phyloP scores from a whole-genome alignment of 2,888 invertebrate species.

The Acronicta alni region DNA sequence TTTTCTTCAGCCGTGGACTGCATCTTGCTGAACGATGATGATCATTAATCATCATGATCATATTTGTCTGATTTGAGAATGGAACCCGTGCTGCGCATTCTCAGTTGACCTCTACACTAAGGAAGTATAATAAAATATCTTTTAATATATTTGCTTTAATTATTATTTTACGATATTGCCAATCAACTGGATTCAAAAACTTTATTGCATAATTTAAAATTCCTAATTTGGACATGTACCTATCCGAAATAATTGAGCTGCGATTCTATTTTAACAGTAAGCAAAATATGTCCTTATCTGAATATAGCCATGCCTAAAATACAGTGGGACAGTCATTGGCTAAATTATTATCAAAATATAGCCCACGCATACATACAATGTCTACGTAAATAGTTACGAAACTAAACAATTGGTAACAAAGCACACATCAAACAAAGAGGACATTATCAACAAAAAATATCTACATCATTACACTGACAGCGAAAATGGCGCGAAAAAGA shows the following conservation, averaged over 20 bases:
- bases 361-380: background rate
- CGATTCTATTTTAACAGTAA: too few relatives aligned
- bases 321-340: background rate
- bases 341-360: background rate
- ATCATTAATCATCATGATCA: too few relatives aligned
- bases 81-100: too few relatives aligned
- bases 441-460: constrained; percentile 78
- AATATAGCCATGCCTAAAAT: too few relatives aligned
- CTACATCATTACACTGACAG: constrained; percentile 73
- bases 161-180: background rate
- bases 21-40: too few relatives aligned
- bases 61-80: too few relatives aligned
- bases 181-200: background rate
- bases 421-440: constrained; percentile 61
- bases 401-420: constrained; percentile 50
- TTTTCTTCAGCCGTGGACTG: too few relatives aligned
- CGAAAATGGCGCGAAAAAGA: constrained; percentile 81
- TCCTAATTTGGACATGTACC: background rate
- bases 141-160: background rate
- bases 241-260: background rate
- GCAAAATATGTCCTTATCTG: too few relatives aligned
- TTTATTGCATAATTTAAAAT: background rate
- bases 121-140: too few relatives aligned
- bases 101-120: too few relatives aligned
- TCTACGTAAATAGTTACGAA: constrained; percentile 1